Base-by-base conservation (phyloP, 2,797 vertebrate species). In the Jordanella pulchra region DNA sequence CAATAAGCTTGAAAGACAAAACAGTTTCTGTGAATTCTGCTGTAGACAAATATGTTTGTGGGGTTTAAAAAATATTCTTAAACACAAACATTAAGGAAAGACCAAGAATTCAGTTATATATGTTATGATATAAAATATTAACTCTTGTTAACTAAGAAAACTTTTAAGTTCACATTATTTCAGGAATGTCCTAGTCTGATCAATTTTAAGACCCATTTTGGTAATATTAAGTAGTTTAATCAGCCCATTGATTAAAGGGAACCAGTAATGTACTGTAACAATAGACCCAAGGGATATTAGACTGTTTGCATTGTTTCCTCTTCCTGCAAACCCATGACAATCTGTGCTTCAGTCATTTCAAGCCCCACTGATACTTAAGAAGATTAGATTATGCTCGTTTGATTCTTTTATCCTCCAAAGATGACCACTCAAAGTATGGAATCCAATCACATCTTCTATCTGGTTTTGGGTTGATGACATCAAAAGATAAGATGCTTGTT, bases 311-410 rank as follows among this genome's bases (percentile, higher is more conserved):
- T 35, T 12, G 32, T 44, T 32, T 54, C 32, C 70, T n/a, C 14
- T 50, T 39, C 51, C 60, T 42, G 11, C 42, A 63, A 7, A 11
- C 1, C 15, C 28, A 15, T 58, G 17, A 48, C n/a, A 3, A 21
- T 48, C 14, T 66, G 27, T 27, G 28, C 11, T 28, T 5, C 14
- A 39, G 2, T 30, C 42, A 3, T 21, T 12, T 27, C 17, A 54
- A 7, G 25, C 23, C 12, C 1, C 21, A 42, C n/a, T 21, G 28
- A 35, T 73, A 21, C 21, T 7, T 73, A 55, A 73, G 28, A 58
- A 56, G 72, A 72, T 72, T 47, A 66, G 44, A n/a, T 45, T 9
- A 55, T 13, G 45, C 18, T 32, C 15, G 11, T 18, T 30, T 53
- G 13, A 53, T 30, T n/a, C 28, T 45, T 30, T 30, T 66, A 48